These are phyloP conservation scores for Watsonalla binaria DNA, from an alignment of 2,888 invertebrate genomes.

Conservation along the genomic window DNA sequence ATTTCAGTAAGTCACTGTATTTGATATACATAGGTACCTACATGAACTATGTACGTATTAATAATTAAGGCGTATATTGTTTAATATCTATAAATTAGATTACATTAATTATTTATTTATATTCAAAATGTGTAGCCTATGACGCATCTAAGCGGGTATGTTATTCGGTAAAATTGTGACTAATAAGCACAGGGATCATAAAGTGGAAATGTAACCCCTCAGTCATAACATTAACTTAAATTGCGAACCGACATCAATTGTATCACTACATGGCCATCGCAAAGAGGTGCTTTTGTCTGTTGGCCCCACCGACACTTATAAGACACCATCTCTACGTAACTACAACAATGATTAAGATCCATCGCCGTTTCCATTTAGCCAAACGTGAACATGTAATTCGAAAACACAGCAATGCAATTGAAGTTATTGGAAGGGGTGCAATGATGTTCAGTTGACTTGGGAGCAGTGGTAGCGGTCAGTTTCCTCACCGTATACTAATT, in stretches of 20 bases:
- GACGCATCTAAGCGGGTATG: neutral
- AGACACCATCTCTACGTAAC: conserved; percentile 9
- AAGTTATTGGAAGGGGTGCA: conserved; percentile 1
- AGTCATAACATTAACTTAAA: conserved; percentile 37
- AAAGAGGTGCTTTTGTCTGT: conserved; percentile 49
- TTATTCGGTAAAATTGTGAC: neutral
- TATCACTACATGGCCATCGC: conserved; percentile 49
- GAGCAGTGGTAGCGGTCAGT: conserved; percentile 36
- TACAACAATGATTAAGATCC: conserved; percentile 6
- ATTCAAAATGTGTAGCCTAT: too few relatives aligned
- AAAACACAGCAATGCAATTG: conserved; percentile 18
- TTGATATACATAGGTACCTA: too few relatives aligned
- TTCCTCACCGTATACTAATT: conserved; percentile 62
- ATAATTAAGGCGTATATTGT: too few relatives aligned
- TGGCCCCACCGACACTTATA: conserved; percentile 41
- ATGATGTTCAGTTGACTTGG: conserved; percentile 15
- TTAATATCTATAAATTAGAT: too few relatives aligned
- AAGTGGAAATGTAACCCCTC: conserved; percentile 26
- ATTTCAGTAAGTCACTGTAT: too few relatives aligned
- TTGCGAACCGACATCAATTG: conserved; percentile 52
- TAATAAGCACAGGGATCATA: conserved; percentile 4
- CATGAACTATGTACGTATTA: too few relatives aligned
- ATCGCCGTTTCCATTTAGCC: conserved; percentile 19
- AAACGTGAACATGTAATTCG: neutral
- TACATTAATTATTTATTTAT: too few relatives aligned